Conservation (phyloP, 2,888 invertebrate genomes). For the Panopea generosa region DNA sequence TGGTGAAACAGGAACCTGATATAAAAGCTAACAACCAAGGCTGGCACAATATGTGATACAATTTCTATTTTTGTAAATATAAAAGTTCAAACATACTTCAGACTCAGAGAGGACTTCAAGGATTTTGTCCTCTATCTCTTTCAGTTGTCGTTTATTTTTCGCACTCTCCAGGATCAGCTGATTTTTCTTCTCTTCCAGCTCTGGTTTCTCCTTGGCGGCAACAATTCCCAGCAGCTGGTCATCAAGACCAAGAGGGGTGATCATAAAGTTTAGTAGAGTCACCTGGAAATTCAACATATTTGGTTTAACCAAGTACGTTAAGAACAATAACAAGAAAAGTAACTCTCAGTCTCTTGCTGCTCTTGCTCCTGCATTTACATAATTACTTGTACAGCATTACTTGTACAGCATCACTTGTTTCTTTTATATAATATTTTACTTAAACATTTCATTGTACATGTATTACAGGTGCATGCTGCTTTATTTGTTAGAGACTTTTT, state of each 20-base stretch:
- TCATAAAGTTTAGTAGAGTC: slow-evolving; percentile 96
- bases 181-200: slow-evolving; percentile 96
- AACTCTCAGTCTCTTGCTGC: too few relatives aligned
- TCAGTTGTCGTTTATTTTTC: slow-evolving; percentile 93
- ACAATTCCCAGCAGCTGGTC: slow-evolving; percentile 96
- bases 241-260: slow-evolving; percentile 95
- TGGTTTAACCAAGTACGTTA: neutral
- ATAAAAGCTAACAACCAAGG: too few relatives aligned
- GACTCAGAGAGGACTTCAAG: slow-evolving; percentile 94
- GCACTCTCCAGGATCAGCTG: slow-evolving; percentile 95
- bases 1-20: too few relatives aligned
- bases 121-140: slow-evolving; percentile 97
- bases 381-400: too few relatives aligned
- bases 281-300: slow-evolving; percentile 88
- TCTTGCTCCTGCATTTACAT: too few relatives aligned
- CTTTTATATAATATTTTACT: too few relatives aligned
- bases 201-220: slow-evolving; percentile 95
- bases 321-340: neutral
- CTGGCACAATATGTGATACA: too few relatives aligned
- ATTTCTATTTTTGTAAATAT: too few relatives aligned
- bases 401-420: too few relatives aligned
- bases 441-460: too few relatives aligned
- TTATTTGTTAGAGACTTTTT: too few relatives aligned
- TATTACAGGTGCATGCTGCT: too few relatives aligned
- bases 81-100: slow-evolving; percentile 78